Evolutionary conservation across 92 coral and sea anemone species (phyloP).

Genomic region (Porites evermanni): DNA sequence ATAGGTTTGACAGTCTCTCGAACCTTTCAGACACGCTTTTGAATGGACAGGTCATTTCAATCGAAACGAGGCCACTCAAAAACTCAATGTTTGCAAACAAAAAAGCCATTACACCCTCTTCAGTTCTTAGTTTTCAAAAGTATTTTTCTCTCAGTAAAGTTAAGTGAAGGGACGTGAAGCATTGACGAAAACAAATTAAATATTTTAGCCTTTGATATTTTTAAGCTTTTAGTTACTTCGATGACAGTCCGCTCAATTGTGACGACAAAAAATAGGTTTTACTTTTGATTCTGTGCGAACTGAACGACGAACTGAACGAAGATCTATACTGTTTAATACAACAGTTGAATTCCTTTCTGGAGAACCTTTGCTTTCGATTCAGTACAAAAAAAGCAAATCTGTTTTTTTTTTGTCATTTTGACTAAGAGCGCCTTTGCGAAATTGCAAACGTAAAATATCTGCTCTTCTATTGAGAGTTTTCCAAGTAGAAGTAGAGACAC

Average conservation of each 20-base stretch:
- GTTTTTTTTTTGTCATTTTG: no score
- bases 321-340: no score
- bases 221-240: neutral
- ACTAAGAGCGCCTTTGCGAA: no score
- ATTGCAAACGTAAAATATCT: constrained; percentile 12
- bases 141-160: neutral
- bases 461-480: constrained; percentile 15
- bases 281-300: no score
- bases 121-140: neutral
- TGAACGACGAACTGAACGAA: no score
- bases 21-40: neutral
- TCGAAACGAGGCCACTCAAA: constrained; percentile 7
- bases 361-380: no score
- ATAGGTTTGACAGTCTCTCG: neutral
- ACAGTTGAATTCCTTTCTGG: no score
- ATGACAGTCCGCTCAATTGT: no score
- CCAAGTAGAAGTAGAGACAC: constrained; percentile 30
- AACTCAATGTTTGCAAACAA: neutral
- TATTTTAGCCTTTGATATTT: neutral
- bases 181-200: constrained; percentile 15
- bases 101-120: neutral
- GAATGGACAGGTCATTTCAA: neutral
- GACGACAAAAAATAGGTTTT: no score
- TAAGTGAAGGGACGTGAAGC: neutral
- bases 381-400: no score